Conservation (phyloP, 2,797 vertebrate species). For the Triplophysa bombifrons region DNA sequence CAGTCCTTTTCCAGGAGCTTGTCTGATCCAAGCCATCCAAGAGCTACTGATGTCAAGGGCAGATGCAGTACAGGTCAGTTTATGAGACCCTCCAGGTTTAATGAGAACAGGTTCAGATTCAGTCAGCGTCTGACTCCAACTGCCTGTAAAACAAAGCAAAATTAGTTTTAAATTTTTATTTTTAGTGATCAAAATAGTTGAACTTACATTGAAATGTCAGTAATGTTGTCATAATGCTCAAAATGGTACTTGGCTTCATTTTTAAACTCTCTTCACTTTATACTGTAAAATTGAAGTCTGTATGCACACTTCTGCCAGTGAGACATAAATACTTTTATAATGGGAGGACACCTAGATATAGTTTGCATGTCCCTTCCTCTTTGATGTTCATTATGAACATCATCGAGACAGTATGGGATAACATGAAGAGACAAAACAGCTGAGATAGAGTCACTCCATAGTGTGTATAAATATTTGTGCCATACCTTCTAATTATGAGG, state of each 20-base stretch:
- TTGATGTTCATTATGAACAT: background rate
- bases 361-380: background rate
- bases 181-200: background rate
- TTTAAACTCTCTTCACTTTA: background rate
- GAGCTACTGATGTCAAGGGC: constrained; percentile 23
- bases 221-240: background rate
- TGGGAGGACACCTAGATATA: background rate
- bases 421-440: too few relatives aligned
- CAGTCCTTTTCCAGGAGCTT: constrained; percentile 50
- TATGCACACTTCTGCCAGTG: background rate
- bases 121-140: constrained; percentile 22
- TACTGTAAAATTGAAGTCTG: background rate
- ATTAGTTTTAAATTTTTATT: constrained; percentile 27
- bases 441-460: too few relatives aligned
- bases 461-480: too few relatives aligned
- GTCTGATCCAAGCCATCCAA: constrained; percentile 39
- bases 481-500: too few relatives aligned
- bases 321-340: background rate
- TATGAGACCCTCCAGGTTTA: constrained; percentile 14
- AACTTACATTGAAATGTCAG: background rate
- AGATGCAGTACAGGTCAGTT: constrained; percentile 40
- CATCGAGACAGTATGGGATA: too few relatives aligned
- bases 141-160: constrained; percentile 45
- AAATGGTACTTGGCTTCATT: background rate
- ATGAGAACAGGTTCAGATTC: constrained; percentile 38